Conservation (phyloP, 1,140 invertebrate genomes). For the Drosophila gunungcola region DNA sequence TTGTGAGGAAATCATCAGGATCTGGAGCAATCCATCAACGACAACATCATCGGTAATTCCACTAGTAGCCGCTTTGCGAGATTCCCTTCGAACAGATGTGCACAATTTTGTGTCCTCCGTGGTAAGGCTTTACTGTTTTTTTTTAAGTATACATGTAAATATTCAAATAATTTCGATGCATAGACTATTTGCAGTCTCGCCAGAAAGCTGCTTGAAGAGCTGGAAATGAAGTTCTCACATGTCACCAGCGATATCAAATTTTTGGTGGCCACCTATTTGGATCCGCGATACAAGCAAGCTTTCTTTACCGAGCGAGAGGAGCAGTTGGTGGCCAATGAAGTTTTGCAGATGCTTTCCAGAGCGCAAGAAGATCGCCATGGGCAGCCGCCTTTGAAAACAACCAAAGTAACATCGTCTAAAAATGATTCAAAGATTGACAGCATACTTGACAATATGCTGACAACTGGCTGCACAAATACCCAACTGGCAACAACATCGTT, state of each 20-base stretch:
- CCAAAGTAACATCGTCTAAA: slow-evolving; percentile 21
- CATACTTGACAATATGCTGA: slow-evolving; percentile 59
- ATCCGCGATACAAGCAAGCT: slow-evolving; percentile 65
- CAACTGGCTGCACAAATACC: slow-evolving; percentile 4
- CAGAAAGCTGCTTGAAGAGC: slow-evolving; percentile 55
- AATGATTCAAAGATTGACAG: slow-evolving; percentile 61
- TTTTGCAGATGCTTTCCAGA: slow-evolving; percentile 20
- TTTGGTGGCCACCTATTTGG: slow-evolving; percentile 64
- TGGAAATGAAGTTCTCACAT: slow-evolving; percentile 48
- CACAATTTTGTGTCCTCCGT: slow-evolving; percentile 64
- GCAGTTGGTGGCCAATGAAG: slow-evolving; percentile 51
- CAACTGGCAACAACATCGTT: slow-evolving; percentile 5
- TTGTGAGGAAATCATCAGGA: slow-evolving; percentile 55
- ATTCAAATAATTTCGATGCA: too few relatives aligned
- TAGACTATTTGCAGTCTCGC: slow-evolving; percentile 62
- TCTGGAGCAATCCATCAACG: slow-evolving; percentile 41
- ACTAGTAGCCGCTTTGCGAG: slow-evolving; percentile 51
- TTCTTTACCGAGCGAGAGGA: slow-evolving; percentile 59
- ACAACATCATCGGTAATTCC: slow-evolving; percentile 63
- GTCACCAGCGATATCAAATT: slow-evolving; percentile 50
- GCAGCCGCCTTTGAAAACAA: slow-evolving; percentile 22
- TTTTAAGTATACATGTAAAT: not conserved
- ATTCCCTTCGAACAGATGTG: slow-evolving; percentile 55
- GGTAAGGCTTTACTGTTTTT: slow-evolving; percentile 11
- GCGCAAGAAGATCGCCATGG: not conserved